phyloP scores from a whole-genome alignment of 2,888 invertebrate genomes.

The Geotrupes spiniger region DNA sequence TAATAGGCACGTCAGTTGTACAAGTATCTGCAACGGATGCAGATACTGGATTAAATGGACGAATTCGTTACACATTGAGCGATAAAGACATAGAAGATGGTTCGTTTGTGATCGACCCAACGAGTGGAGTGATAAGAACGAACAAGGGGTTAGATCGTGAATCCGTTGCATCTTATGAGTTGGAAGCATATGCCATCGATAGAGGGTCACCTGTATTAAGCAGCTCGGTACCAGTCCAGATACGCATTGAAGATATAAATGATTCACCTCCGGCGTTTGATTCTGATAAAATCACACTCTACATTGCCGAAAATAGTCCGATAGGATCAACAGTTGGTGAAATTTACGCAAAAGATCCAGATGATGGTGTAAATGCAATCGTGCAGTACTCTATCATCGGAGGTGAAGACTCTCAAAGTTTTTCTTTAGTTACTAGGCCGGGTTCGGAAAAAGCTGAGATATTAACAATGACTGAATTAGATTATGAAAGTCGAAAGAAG shows the following conservation, averaged over 20 bases:
- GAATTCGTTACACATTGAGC: slow-evolving; percentile 75
- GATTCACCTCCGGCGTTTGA: slow-evolving; percentile 89
- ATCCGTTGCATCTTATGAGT: slow-evolving; percentile 77
- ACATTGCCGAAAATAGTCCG: slow-evolving; percentile 94
- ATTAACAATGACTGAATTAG: slow-evolving; percentile 85
- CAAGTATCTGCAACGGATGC: slow-evolving; percentile 80
- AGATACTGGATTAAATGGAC: slow-evolving; percentile 84
- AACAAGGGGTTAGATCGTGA: slow-evolving; percentile 90
- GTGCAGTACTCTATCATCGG: slow-evolving; percentile 94
- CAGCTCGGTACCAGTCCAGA: slow-evolving; percentile 65
- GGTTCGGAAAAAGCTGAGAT: slow-evolving; percentile 85
- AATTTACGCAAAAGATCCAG: slow-evolving; percentile 86
- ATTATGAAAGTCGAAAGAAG: slow-evolving; percentile 93
- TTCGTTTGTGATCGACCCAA: slow-evolving; percentile 88
- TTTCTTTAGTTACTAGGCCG: slow-evolving; percentile 76
- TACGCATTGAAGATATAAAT: slow-evolving; percentile 84
- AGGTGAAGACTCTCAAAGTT: slow-evolving; percentile 86
- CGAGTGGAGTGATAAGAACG: slow-evolving; percentile 88
- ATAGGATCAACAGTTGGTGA: slow-evolving; percentile 91
- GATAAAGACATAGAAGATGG: slow-evolving; percentile 77
- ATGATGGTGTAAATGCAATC: slow-evolving; percentile 86
- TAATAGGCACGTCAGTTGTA: slow-evolving; percentile 75
- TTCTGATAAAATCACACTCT: slow-evolving; percentile 82
- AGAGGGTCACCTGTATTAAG: slow-evolving; percentile 63
- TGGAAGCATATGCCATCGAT: slow-evolving; percentile 87